Percentiles rank a stretch among this genome's conserved stretches.
phyloP scores from a whole-genome alignment of 2,888 invertebrate genomes.

The Sarcophaga variegata region DNA sequence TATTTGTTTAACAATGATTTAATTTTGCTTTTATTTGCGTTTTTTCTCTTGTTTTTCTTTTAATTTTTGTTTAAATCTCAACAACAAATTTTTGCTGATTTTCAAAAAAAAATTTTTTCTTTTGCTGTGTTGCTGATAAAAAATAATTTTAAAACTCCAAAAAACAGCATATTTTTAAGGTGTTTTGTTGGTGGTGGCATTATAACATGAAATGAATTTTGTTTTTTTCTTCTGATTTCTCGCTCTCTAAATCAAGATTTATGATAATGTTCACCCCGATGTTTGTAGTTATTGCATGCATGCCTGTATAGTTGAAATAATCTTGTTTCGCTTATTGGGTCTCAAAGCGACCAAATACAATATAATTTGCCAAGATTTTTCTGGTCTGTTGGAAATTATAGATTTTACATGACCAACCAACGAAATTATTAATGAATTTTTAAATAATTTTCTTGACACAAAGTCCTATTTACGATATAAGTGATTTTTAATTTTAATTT shows the following conservation, averaged over 20 bases:
- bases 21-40: slow-evolving; percentile 56
- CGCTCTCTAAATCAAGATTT: slow-evolving; percentile 61
- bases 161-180: slow-evolving; percentile 50
- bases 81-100: slow-evolving; percentile 64
- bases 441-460: slow-evolving; percentile 67
- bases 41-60: slow-evolving; percentile 5
- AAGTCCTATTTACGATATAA: slow-evolving; percentile 64
- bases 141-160: slow-evolving; percentile 1
- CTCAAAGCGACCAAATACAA: neutral
- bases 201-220: slow-evolving; percentile 59
- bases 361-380: slow-evolving; percentile 63
- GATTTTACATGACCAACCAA: slow-evolving; percentile 45
- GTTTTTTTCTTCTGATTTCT: slow-evolving; percentile 34
- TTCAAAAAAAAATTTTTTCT: slow-evolving; percentile 43
- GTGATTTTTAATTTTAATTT: slow-evolving; percentile 1
- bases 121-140: slow-evolving; percentile 43
- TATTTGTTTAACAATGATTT: slow-evolving; percentile 69
- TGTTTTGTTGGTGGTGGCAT: slow-evolving; percentile 67
- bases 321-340: slow-evolving; percentile 56
- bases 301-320: slow-evolving; percentile 18
- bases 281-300: slow-evolving; percentile 47
- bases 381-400: slow-evolving; percentile 61
- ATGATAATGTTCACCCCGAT: slow-evolving; percentile 68
- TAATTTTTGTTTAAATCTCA: slow-evolving; percentile 44
- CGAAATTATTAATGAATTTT: slow-evolving; percentile 65